phyloP scores from a whole-genome alignment of 2,113 vertebrate genomes.

The Peromyscus polionotus region DNA sequence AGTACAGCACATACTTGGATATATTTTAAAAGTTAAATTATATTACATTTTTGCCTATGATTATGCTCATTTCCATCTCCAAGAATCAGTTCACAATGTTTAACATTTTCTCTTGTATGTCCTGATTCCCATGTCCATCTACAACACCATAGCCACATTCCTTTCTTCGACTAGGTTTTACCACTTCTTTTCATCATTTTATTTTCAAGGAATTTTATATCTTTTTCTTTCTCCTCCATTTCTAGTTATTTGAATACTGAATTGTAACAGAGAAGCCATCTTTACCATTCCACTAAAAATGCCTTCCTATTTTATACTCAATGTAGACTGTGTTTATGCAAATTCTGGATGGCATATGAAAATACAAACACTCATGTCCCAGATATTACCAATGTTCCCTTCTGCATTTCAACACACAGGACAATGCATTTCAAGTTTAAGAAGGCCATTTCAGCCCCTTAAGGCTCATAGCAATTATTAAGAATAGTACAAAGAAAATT shows the following conservation, averaged over 20 bases:
- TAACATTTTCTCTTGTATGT: rapidly evolving
- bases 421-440: not conserved
- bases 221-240: not conserved
- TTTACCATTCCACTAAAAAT: not conserved
- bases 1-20: rapidly evolving
- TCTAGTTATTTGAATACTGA: not conserved
- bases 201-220: not conserved
- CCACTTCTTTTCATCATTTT: not conserved
- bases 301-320: not conserved
- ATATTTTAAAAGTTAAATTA: not conserved
- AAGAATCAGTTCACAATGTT: not conserved
- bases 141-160: rapidly evolving
- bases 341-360: not conserved
- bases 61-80: not conserved
- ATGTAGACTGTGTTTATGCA: not conserved
- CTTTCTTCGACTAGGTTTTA: not conserved
- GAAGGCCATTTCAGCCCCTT: not conserved
- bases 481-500: not conserved
- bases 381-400: not conserved
- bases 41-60: not conserved
- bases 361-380: not conserved
- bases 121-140: not conserved
- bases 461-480: not conserved
- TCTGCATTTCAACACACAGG: not conserved
- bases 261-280: not conserved